phyloP scores from a whole-genome alignment of 2,888 invertebrate species.

The Stictocephala bisonia region DNA sequence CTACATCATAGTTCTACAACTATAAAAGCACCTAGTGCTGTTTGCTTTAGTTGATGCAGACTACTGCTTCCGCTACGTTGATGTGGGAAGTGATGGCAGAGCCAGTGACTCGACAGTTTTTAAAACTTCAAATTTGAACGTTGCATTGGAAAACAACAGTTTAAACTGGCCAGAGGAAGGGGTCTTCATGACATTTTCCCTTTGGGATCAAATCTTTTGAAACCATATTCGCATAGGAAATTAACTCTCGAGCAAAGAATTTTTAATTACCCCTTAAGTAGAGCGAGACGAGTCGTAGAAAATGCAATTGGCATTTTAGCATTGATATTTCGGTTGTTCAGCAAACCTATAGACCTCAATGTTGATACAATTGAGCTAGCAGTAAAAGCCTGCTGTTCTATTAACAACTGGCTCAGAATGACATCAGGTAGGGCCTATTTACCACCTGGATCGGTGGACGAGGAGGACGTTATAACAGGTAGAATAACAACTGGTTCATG shows the following conservation, averaged over 20 bases:
- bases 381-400: constrained; percentile 32
- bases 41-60: too few relatives aligned
- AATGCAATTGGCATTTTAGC: too few relatives aligned
- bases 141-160: too few relatives aligned
- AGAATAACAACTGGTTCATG: constrained; percentile 17
- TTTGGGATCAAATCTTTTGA: neutral
- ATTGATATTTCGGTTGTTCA: too few relatives aligned
- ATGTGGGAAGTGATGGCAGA: too few relatives aligned
- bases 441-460: constrained; percentile 40
- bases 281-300: too few relatives aligned
- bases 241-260: neutral
- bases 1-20: too few relatives aligned
- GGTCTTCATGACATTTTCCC: neutral
- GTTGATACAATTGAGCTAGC: too few relatives aligned
- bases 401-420: constrained; percentile 43
- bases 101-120: too few relatives aligned
- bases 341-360: too few relatives aligned
- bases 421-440: constrained; percentile 28
- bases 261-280: constrained; percentile 24
- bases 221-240: constrained; percentile 17
- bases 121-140: neutral
- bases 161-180: neutral
- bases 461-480: constrained; percentile 40
- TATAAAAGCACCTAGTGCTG: too few relatives aligned
- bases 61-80: too few relatives aligned